Conservation (phyloP, 2,113 vertebrate species). For the Varanus salvator region DNA sequence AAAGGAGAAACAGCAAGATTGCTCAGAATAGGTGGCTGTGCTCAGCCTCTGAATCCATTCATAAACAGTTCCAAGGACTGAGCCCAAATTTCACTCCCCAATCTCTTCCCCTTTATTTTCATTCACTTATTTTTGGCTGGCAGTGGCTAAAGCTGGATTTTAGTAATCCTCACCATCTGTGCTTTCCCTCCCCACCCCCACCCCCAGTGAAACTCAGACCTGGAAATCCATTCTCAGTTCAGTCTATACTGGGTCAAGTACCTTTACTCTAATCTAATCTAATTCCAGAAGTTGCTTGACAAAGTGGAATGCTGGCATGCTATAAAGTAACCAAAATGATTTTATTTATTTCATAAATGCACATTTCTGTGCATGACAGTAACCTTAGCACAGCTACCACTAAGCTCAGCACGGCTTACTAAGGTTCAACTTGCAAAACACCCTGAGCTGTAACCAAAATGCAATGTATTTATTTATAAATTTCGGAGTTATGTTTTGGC, state of each 20-base stretch:
- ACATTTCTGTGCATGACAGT: too few relatives aligned
- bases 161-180: constrained; percentile 66
- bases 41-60: not conserved
- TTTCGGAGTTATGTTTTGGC: too few relatives aligned
- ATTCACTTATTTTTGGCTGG: constrained; percentile 8
- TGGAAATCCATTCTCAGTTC: not conserved
- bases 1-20: too few relatives aligned
- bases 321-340: too few relatives aligned
- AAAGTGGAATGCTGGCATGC: too few relatives aligned
- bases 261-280: too few relatives aligned
- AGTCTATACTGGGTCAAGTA: not conserved
- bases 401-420: too few relatives aligned
- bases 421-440: too few relatives aligned
- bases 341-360: too few relatives aligned
- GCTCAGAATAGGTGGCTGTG: not conserved
- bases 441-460: too few relatives aligned
- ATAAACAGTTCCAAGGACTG: not conserved
- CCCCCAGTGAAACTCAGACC: not conserved
- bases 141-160: constrained; percentile 63
- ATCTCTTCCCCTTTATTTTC: not conserved
- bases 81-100: not conserved
- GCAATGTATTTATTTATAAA: too few relatives aligned
- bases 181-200: not conserved
- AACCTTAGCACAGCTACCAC: too few relatives aligned
- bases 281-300: not conserved